Percentiles rank a stretch among this genome's conserved stretches.
Conservation (phyloP, 2,888 invertebrate genomes). For the Polydrusus pterygomalis region DNA sequence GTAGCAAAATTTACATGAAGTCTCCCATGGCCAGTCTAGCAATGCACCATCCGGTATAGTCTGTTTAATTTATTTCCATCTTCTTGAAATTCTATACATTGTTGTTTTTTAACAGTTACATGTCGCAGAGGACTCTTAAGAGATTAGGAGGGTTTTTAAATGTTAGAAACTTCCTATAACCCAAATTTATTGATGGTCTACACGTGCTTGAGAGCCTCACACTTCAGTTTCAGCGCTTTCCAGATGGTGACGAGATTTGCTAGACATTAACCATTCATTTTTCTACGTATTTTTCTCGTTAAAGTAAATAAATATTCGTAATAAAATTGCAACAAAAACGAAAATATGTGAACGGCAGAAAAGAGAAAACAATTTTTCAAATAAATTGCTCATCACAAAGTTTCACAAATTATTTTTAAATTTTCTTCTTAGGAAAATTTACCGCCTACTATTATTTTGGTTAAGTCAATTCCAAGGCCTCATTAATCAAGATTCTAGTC, state of each 20-base stretch:
- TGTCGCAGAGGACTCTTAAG: slow-evolving; percentile 33
- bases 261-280: slow-evolving; percentile 15
- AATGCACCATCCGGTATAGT: no score
- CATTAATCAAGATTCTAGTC: no score
- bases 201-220: slow-evolving; percentile 48
- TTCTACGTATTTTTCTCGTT: slow-evolving; percentile 3
- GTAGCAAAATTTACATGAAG: no score
- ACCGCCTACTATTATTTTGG: no score
- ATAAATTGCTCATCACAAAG: no score
- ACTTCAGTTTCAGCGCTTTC: slow-evolving; percentile 36
- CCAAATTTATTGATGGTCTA: slow-evolving; percentile 48
- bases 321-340: background rate
- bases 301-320: background rate
- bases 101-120: slow-evolving; percentile 41
- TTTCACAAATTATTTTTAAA: no score
- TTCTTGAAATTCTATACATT: background rate
- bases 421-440: no score
- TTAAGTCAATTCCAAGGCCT: no score
- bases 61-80: background rate
- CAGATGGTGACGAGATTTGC: slow-evolving; percentile 35
- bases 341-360: no score
- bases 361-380: no score
- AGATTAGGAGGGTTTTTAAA: slow-evolving; percentile 38
- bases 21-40: no score
- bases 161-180: slow-evolving; percentile 38